Percentiles rank a stretch among this genome's conserved stretches.
These are phyloP conservation scores for Pentamera pediparva DNA, from an alignment of 53 echinoderm and acorn worm genomes.

Conservation along the genomic window DNA sequence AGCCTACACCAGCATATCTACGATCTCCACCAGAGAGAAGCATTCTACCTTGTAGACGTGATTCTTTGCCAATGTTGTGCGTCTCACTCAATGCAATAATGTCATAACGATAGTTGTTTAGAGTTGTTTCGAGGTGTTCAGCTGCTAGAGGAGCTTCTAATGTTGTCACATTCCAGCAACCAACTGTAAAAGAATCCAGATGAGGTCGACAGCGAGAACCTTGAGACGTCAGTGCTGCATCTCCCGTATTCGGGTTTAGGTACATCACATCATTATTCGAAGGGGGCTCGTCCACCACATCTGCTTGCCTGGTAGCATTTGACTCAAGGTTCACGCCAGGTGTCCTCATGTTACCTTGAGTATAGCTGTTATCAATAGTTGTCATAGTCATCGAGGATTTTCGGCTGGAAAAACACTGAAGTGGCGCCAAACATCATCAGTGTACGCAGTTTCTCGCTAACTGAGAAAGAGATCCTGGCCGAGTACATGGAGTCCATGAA, in stretches of 20 bases:
- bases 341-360: neutral
- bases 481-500: neutral
- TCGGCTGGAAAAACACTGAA: neutral
- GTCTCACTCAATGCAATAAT: neutral
- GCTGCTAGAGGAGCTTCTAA: conserved; percentile 4
- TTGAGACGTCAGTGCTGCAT: neutral
- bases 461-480: neutral
- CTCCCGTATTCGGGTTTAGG: neutral
- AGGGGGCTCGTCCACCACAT: neutral
- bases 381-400: conserved; percentile 1
- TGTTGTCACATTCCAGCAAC: conserved; percentile 1
- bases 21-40: neutral
- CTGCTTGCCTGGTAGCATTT: conserved; percentile 8
- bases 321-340: neutral
- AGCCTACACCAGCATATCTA: neutral
- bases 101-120: neutral
- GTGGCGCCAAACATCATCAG: conserved; percentile 8
- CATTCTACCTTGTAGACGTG: neutral
- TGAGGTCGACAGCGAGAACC: neutral
- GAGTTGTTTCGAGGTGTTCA: neutral
- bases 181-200: neutral
- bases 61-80: neutral
- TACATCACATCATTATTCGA: neutral
- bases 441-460: neutral
- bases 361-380: neutral